Evolutionary conservation across 2,113 vertebrate species (phyloP), one percentile per base, ranked within the genome.

Genomic region (Fulica atra): DNA sequence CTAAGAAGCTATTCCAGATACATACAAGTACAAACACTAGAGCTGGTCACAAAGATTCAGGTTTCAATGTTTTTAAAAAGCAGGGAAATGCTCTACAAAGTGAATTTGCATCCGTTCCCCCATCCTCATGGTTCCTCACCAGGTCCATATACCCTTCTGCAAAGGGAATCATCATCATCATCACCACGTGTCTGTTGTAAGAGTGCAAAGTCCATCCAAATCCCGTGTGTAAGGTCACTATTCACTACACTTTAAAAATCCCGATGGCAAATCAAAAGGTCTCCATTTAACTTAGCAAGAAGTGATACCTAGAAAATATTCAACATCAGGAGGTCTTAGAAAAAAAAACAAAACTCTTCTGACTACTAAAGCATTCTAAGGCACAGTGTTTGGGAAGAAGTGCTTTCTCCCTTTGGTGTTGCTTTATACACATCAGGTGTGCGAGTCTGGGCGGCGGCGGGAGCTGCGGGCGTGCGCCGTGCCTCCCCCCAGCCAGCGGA

Each of bases 361-460:
- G 92, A 83, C 95, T 96, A 97, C 97, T 97, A 95, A 97, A 97
- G 97, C 97, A 97, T 97, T 96, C 97, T 98, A 99, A 99, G 98
- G 98, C 98, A 99, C 98, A 81, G 96, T 97, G 96, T 97, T 97
- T 96, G 66, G 94, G 97, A 97, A 97, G 98, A 97, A 93, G 86
- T 97, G 94, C 92, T 91, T 96, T 97, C 97, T 98, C 95, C 98
- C 96, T 88, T 70, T 95, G 63, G 96, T 89, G 54, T 56, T 89
- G 92, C 23, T 38, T 94, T 96, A 89, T 48, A 89, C 68, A 95
- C 13, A 46, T 88, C 83, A 89, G 2, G 25, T 95, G 95, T 81
- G 38, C 0, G 63, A 96, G 94, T 96, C 86, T 44, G 3, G 93
- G 90, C 10, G 89, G 84, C 28, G 84, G 65, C 10, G 1, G 28